A percentile compares a stretch with the other conserved stretches of the same genome.
These are phyloP conservation scores for Thalassarche chlororhynchos DNA, from an alignment of 2,113 vertebrate species.

Conservation along the genomic window DNA sequence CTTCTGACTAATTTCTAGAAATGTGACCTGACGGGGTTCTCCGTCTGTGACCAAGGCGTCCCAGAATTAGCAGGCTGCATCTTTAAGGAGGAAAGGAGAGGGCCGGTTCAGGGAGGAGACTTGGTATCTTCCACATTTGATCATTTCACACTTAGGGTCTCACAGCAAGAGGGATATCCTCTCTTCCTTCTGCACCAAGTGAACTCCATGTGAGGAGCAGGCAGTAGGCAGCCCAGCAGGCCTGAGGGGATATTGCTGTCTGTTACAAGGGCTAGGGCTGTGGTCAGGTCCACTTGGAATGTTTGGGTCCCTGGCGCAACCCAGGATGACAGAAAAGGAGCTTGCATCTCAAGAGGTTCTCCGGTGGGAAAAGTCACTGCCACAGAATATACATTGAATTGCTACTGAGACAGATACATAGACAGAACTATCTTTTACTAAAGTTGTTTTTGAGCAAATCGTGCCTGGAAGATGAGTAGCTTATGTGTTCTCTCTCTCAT, in stretches of 20 bases:
- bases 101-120: not conserved
- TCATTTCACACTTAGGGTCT: not conserved
- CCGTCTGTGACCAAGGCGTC: not conserved
- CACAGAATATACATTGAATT: not conserved
- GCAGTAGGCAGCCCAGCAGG: not conserved
- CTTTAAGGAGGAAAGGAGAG: not conserved
- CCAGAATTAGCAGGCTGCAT: not conserved
- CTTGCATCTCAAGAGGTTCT: not conserved
- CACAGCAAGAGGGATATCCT: not conserved
- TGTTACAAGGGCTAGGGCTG: not conserved
- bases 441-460: not conserved
- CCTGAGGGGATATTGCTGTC: not conserved
- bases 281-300: not conserved
- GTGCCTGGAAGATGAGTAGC: not conserved
- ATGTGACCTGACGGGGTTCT: not conserved
- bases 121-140: not conserved
- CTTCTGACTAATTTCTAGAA: not conserved
- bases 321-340: not conserved
- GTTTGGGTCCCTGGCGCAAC: fast-evolving
- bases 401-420: not conserved
- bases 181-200: not conserved
- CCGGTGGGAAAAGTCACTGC: not conserved
- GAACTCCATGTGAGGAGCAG: fast-evolving
- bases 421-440: not conserved
- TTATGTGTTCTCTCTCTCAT: not conserved